These are phyloP conservation scores for Hemiprocne comata DNA, from an alignment of 2,113 vertebrate genomes.

Conservation along the genomic window DNA sequence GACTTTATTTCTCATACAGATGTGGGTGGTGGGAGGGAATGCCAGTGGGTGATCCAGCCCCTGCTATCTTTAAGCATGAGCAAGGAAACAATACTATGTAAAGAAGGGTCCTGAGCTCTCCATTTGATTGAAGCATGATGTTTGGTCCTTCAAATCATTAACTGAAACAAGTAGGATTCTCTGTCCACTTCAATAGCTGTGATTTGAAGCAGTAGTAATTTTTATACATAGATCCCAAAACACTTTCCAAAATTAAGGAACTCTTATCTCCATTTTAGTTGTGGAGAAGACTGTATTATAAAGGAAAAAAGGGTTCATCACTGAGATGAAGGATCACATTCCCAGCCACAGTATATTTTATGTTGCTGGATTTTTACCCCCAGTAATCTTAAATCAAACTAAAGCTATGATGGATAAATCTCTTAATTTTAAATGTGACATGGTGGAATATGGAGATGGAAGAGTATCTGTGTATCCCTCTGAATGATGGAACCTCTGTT, in stretches of 20 bases:
- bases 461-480: background rate
- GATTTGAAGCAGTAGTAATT: background rate
- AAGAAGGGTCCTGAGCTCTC: background rate
- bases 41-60: constrained; percentile 8
- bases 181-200: background rate
- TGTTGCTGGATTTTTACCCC: constrained; percentile 23
- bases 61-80: constrained; percentile 15
- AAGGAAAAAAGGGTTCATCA: background rate
- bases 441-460: background rate
- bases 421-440: constrained; percentile 39
- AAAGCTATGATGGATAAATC: constrained; percentile 44
- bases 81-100: background rate
- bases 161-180: background rate
- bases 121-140: background rate
- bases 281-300: background rate
- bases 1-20: constrained; percentile 50
- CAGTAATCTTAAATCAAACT: constrained; percentile 57
- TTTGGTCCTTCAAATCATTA: background rate
- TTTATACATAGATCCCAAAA: background rate
- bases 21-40: constrained; percentile 16
- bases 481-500: background rate
- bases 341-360: constrained; percentile 38
- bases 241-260: background rate
- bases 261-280: background rate
- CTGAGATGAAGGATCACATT: background rate